Evolutionary conservation across 2,888 invertebrate species (phyloP).

Genomic region (Beris chalybata): DNA sequence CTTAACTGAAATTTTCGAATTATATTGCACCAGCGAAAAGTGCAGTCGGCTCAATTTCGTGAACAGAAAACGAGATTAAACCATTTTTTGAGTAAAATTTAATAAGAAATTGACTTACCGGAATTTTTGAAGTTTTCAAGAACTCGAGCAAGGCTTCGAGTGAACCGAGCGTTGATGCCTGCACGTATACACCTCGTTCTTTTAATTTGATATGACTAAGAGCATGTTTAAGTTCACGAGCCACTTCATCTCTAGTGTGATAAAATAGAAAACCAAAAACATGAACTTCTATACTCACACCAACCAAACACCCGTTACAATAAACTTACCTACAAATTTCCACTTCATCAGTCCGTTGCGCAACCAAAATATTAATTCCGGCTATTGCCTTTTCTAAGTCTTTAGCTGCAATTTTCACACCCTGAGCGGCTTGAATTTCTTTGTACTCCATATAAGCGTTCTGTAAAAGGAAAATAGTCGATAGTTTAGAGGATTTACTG

Average conservation of each 20-base stretch:
- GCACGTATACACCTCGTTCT: conserved; percentile 96
- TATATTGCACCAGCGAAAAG: too few species aligned
- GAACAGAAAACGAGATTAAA: too few species aligned
- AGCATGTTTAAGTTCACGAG: conserved; percentile 83
- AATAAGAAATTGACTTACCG: conserved; percentile 65
- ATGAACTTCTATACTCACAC: background rate
- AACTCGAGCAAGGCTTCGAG: conserved; percentile 95
- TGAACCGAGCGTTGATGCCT: conserved; percentile 98
- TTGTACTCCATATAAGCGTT: conserved; percentile 93
- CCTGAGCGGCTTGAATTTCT: conserved; percentile 94
- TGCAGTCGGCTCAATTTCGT: too few species aligned
- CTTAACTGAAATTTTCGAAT: too few species aligned
- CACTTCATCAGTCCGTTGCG: conserved; percentile 91
- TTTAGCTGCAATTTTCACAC: conserved; percentile 97
- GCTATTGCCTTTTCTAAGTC: conserved; percentile 98
- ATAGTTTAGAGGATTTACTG: too few species aligned
- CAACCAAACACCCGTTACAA: background rate
- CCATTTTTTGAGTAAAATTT: background rate
- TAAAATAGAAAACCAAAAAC: conserved; percentile 31
- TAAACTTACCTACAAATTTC: conserved; percentile 70
- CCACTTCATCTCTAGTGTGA: conserved; percentile 75
- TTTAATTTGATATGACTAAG: conserved; percentile 89
- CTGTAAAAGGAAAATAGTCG: conserved; percentile 53
- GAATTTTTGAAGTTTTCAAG: conserved; percentile 87
- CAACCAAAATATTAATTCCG: conserved; percentile 88